A percentile compares a stretch with the other conserved stretches of the same genome.
Conservation (phyloP, 2,888 invertebrate genomes). For the Acrobasis suavella region DNA sequence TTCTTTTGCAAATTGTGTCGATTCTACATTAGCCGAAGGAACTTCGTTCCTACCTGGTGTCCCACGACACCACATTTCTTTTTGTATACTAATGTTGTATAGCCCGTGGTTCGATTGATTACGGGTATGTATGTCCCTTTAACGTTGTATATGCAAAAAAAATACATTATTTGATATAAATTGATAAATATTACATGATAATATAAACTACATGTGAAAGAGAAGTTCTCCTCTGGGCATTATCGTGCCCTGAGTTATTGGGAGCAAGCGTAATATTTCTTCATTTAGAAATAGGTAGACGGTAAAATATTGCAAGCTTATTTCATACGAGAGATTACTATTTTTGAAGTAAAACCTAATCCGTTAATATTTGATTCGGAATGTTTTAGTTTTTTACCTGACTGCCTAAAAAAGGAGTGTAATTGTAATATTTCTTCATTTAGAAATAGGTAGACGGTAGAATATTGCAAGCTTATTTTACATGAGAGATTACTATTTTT, state of each 20-base stretch:
- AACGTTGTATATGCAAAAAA: too few species aligned
- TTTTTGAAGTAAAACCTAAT: not conserved
- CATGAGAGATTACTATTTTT: not conserved
- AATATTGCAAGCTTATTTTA: slow-evolving; percentile 2
- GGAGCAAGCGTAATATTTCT: slow-evolving; percentile 16
- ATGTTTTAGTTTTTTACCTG: too few species aligned
- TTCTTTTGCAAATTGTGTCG: too few species aligned
- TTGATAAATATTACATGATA: not conserved
- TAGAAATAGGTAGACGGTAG: not conserved
- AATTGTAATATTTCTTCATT: slow-evolving; percentile 19
- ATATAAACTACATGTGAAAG: slow-evolving; percentile 7
- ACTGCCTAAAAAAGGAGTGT: too few species aligned
- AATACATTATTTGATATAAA: not conserved
- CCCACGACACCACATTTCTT: too few species aligned
- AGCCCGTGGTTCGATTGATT: too few species aligned
- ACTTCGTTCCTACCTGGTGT: too few species aligned
- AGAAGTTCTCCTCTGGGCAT: slow-evolving; percentile 7
- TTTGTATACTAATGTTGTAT: too few species aligned
- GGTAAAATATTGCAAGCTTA: slow-evolving; percentile 4
- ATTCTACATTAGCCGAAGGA: too few species aligned
- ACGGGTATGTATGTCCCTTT: too few species aligned
- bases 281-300: not conserved
- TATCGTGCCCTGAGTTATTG: slow-evolving; percentile 17
- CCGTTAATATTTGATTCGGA: too few species aligned
- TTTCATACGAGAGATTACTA: not conserved